A percentile compares a stretch with the other conserved stretches of the same genome.
Evolutionary conservation across 2,113 vertebrate genomes (phyloP).

Genomic region (Stictonetta naevosa): DNA sequence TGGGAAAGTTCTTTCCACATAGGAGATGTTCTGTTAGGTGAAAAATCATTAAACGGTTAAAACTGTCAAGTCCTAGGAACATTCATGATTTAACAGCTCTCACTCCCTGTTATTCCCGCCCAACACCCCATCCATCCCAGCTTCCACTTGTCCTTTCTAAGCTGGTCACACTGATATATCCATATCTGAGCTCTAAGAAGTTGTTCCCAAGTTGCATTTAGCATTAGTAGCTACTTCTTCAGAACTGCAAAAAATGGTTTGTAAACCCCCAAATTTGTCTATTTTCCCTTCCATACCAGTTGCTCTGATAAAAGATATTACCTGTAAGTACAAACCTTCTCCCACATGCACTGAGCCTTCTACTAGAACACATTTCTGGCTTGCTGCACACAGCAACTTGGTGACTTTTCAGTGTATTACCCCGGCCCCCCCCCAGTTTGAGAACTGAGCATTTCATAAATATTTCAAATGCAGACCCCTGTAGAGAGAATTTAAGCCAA

Average conservation of each 20-base stretch:
- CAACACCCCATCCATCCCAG: background rate
- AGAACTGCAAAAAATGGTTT: background rate
- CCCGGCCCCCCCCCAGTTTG: too few relatives aligned
- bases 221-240: background rate
- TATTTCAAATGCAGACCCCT: background rate
- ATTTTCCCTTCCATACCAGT: background rate
- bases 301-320: background rate
- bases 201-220: background rate
- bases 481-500: background rate
- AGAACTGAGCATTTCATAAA: background rate
- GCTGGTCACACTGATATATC: background rate
- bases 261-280: background rate
- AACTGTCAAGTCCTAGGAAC: background rate
- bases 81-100: background rate
- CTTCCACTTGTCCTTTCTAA: background rate
- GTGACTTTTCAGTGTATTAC: background rate
- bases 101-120: background rate
- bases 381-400: background rate
- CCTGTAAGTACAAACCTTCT: background rate
- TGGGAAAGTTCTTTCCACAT: conserved; percentile 37
- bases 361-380: background rate
- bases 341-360: background rate
- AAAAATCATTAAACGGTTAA: conserved; percentile 16
- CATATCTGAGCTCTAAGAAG: background rate
- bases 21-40: conserved; percentile 3